These are phyloP conservation scores for Planococcus citri DNA, from an alignment of 1,140 invertebrate species.

Conservation along the genomic window DNA sequence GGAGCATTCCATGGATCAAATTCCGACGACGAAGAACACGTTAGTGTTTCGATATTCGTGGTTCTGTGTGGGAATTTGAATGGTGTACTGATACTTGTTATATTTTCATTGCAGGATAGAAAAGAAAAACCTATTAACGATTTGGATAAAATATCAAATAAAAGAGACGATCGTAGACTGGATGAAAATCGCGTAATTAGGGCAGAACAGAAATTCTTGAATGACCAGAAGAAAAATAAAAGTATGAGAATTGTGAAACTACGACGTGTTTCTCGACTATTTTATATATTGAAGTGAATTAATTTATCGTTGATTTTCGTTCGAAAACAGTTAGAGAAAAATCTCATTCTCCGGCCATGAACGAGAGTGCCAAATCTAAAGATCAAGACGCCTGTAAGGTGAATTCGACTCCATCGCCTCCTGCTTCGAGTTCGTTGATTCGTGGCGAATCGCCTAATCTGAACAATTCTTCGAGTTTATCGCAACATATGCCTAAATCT, in stretches of 20 bases:
- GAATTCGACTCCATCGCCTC: background rate
- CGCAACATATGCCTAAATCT: background rate
- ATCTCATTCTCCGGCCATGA: background rate
- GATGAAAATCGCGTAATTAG: background rate
- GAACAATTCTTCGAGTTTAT: background rate
- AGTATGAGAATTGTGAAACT: background rate
- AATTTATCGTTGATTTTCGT: background rate
- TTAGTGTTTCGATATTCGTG: background rate
- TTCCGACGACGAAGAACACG: slow-evolving; percentile 43
- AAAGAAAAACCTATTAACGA: background rate
- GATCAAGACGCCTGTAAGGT: background rate
- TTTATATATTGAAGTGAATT: too few species aligned
- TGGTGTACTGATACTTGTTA: background rate
- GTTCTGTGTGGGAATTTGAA: background rate
- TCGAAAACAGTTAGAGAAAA: background rate
- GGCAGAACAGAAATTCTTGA: background rate
- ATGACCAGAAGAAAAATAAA: slow-evolving; percentile 1
- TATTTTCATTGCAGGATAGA: slow-evolving; percentile 2
- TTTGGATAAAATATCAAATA: background rate
- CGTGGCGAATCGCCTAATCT: background rate
- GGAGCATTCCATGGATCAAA: slow-evolving; percentile 63
- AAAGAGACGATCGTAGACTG: background rate
- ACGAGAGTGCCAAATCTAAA: background rate
- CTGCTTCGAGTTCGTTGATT: background rate
- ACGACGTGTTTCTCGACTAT: too few species aligned